Percentiles rank a stretch among this genome's conserved stretches.
Evolutionary conservation across 2,888 invertebrate species (phyloP).

Genomic region (Meliscaeva auricollis): DNA sequence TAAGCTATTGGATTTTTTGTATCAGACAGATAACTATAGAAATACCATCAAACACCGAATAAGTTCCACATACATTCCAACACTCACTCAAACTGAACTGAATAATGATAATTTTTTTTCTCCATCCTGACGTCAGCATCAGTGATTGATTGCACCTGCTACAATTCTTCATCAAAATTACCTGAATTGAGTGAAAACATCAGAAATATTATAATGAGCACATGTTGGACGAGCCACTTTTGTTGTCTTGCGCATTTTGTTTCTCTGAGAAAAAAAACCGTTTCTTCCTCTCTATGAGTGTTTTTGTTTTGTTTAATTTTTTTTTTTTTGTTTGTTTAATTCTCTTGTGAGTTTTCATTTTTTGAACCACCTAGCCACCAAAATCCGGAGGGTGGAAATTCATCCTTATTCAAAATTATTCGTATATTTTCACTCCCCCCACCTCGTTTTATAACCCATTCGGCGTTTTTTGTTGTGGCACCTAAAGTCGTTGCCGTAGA

Average conservation of each 20-base stretch:
- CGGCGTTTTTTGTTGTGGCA: conserved; percentile 59
- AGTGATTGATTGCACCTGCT: conserved; percentile 45
- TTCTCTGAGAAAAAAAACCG: not conserved
- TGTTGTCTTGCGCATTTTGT: conserved; percentile 34
- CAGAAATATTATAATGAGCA: conserved; percentile 18
- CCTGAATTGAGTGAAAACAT: conserved; percentile 48
- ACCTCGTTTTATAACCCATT: conserved; percentile 40
- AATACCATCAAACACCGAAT: not conserved
- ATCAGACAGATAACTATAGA: not conserved
- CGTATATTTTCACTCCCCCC: conserved; percentile 8
- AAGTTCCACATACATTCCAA: conserved; percentile 64
- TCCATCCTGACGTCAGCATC: conserved; percentile 12
- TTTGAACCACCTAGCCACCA: not conserved
- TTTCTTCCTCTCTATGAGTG: conserved; percentile 8
- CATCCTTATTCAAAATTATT: conserved; percentile 24
- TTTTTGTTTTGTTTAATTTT: not conserved
- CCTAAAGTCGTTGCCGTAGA: conserved; percentile 64
- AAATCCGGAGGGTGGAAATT: not conserved
- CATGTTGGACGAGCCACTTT: conserved; percentile 31
- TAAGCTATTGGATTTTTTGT: too few relatives aligned
- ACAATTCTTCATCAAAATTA: conserved; percentile 10
- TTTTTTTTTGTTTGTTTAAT: not conserved
- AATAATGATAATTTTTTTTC: not conserved
- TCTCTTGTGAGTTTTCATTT: not conserved
- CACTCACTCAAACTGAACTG: not conserved